phyloP scores from a whole-genome alignment of 2,888 invertebrate genomes.

The Hedychridium roseum region DNA sequence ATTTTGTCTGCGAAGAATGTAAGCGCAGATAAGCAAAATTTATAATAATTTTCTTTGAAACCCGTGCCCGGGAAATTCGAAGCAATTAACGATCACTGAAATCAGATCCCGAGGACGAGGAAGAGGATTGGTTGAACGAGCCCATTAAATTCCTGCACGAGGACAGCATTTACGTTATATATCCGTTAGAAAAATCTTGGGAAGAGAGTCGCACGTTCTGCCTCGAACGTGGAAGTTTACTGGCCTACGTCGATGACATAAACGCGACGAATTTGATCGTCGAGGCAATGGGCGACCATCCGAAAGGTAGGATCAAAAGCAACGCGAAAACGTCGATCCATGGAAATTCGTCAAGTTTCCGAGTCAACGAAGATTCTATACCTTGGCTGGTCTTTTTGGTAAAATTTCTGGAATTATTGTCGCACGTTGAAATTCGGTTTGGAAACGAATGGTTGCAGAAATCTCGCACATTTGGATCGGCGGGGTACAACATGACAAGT shows the following conservation, averaged over 20 bases:
- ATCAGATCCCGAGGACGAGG: conserved; percentile 38
- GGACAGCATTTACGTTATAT: conserved; percentile 41
- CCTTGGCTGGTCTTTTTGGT: too few relatives aligned
- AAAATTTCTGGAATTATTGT: too few relatives aligned
- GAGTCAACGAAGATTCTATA: too few relatives aligned
- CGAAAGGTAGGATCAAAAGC: conserved; percentile 29
- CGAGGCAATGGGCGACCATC: conserved; percentile 48
- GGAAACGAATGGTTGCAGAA: conserved; percentile 16
- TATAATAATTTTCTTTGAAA: neutral
- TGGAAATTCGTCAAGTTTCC: too few relatives aligned
- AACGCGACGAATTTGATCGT: conserved; percentile 35
- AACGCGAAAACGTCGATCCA: too few relatives aligned
- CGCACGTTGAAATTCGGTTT: too few relatives aligned
- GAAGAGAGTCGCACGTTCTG: conserved; percentile 38
- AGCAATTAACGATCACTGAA: conserved; percentile 1
- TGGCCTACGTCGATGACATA: conserved; percentile 32
- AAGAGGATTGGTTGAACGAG: conserved; percentile 41
- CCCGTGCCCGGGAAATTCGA: neutral
- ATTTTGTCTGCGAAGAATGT: conserved; percentile 66
- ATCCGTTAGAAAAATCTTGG: conserved; percentile 43
- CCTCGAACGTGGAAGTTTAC: conserved; percentile 30
- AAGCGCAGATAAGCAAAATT: conserved; percentile 14
- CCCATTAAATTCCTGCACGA: conserved; percentile 37
- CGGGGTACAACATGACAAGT: conserved; percentile 17
- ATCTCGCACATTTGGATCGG: conserved; percentile 44